Evolutionary conservation across 1,140 invertebrate species (phyloP).

Genomic region (Plutomurus gul): DNA sequence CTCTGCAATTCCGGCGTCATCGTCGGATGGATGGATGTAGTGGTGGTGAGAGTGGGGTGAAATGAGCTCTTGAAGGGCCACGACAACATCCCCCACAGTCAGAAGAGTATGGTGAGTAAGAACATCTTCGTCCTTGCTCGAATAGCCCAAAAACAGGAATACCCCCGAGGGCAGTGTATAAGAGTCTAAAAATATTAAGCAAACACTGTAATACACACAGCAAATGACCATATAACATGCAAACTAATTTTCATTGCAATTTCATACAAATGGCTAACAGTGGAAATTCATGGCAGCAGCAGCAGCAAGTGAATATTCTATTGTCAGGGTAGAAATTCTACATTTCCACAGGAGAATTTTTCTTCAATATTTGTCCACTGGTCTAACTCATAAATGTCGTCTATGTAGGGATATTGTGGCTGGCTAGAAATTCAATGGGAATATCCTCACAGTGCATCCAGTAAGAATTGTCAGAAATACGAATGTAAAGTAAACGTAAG

Average conservation of each 20-base stretch:
- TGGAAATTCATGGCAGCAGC: too few relatives aligned
- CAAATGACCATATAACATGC: not conserved
- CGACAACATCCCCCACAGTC: constrained; percentile 76
- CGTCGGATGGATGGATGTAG: constrained; percentile 46
- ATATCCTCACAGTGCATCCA: too few relatives aligned
- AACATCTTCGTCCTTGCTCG: constrained; percentile 80
- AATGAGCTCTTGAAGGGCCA: constrained; percentile 67
- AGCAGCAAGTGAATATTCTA: too few relatives aligned
- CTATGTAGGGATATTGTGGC: too few relatives aligned
- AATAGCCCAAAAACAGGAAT: constrained; percentile 85
- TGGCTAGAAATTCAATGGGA: too few relatives aligned
- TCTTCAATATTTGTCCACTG: too few relatives aligned
- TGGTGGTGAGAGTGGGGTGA: constrained; percentile 48
- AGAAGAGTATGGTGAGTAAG: constrained; percentile 77
- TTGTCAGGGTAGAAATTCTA: too few relatives aligned
- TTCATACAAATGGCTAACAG: too few relatives aligned
- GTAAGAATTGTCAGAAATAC: too few relatives aligned
- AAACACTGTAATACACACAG: not conserved
- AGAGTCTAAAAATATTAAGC: constrained; percentile 64
- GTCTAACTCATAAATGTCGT: too few relatives aligned
- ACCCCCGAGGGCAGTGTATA: constrained; percentile 79
- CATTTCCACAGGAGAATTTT: too few relatives aligned
- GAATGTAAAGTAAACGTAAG: too few relatives aligned
- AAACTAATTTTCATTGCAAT: not conserved
- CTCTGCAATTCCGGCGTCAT: constrained; percentile 38